Evolutionary conservation across 1,140 invertebrate genomes (phyloP).

Genomic region (Listronotus bonariensis): DNA sequence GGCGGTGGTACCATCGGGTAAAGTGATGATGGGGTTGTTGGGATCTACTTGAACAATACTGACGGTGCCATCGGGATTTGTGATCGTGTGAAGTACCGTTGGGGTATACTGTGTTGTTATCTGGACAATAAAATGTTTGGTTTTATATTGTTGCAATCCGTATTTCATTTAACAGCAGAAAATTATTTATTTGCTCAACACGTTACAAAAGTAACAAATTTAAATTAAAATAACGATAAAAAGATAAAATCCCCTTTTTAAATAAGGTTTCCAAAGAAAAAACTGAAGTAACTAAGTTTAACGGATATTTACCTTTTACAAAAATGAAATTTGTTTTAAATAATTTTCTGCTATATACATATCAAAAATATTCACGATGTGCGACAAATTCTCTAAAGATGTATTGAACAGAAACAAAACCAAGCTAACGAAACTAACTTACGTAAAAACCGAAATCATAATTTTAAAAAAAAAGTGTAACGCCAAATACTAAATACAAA

Average conservation of each 20-base stretch:
- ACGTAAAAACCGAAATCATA: background rate
- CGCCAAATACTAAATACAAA: constrained; percentile 4
- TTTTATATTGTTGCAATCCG: background rate
- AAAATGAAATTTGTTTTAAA: background rate
- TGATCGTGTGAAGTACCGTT: constrained; percentile 93
- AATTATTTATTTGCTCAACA: no score
- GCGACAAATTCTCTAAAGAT: constrained; percentile 8
- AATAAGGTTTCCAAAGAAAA: no score
- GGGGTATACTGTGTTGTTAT: constrained; percentile 79
- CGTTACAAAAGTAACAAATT: no score
- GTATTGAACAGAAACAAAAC: constrained; percentile 48
- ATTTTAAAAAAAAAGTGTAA: background rate
- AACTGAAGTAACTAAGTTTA: no score
- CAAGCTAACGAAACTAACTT: constrained; percentile 45
- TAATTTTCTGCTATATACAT: no score
- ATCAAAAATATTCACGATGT: background rate
- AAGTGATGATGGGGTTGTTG: constrained; percentile 90
- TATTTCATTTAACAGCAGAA: no score
- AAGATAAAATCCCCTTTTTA: no score
- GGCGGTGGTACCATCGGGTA: constrained; percentile 94
- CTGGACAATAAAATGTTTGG: constrained; percentile 51
- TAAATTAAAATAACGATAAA: no score
- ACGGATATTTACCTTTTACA: no score
- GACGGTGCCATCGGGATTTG: constrained; percentile 94
- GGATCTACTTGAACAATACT: constrained; percentile 96